Percentiles rank a stretch among this genome's conserved stretches.
These are phyloP conservation scores for Orthosia gracilis DNA, from an alignment of 2,888 invertebrate species.

Conservation along the genomic window DNA sequence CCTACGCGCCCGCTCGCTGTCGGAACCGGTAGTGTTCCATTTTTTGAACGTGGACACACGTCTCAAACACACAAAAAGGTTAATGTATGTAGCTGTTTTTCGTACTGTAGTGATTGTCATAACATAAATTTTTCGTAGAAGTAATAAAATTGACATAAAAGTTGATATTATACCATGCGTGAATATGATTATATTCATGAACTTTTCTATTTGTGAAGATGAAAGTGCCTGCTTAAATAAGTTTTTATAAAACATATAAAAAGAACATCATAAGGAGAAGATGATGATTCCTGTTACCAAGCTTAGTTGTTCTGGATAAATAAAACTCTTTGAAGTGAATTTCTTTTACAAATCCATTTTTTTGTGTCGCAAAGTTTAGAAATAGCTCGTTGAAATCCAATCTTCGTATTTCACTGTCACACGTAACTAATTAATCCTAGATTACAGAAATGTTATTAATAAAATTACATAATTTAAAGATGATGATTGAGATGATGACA, in stretches of 20 bases:
- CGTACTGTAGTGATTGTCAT: background rate
- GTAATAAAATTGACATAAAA: conserved; percentile 27
- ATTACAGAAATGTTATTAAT: conserved; percentile 19
- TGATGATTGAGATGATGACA: conserved; percentile 1
- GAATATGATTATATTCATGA: conserved; percentile 27
- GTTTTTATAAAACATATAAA: conserved; percentile 33
- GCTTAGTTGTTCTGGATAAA: conserved; percentile 6
- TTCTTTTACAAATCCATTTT: conserved; percentile 35
- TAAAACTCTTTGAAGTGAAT: conserved; percentile 42
- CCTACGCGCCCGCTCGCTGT: no score
- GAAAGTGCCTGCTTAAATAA: conserved; percentile 36
- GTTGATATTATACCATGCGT: background rate
- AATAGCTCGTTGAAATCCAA: conserved; percentile 38
- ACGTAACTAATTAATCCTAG: conserved; percentile 8
- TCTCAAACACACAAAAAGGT: no score
- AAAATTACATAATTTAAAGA: conserved; percentile 13
- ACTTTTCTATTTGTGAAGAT: conserved; percentile 31
- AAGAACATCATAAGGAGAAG: conserved; percentile 2
- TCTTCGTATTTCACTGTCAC: conserved; percentile 21
- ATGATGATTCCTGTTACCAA: conserved; percentile 4
- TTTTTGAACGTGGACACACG: no score
- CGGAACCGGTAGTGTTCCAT: no score
- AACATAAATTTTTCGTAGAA: background rate
- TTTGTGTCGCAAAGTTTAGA: conserved; percentile 27
- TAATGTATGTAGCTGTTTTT: no score